phyloP scores from a whole-genome alignment of 2,113 vertebrate species.

The Trichechus manatus region DNA sequence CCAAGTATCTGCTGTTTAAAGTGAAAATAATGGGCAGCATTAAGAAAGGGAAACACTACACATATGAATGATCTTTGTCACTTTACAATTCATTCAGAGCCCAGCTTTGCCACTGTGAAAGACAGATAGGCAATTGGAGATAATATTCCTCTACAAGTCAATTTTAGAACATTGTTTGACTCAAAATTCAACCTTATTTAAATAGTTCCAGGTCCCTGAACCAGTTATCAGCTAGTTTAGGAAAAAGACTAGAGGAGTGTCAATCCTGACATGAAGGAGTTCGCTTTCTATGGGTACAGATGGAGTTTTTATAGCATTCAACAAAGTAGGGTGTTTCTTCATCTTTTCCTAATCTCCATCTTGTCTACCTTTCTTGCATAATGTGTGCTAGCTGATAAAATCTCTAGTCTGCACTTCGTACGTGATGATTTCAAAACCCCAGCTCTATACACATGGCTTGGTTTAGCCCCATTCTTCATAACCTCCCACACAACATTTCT shows the following conservation, averaged over 20 bases:
- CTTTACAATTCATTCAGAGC: neutral
- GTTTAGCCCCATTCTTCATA: neutral
- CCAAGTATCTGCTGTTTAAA: slow-evolving; percentile 57
- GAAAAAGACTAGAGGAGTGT: neutral
- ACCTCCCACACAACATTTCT: fast-evolving
- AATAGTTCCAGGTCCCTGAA: neutral
- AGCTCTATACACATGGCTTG: neutral
- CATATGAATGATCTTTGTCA: neutral
- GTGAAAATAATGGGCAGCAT: slow-evolving; percentile 33
- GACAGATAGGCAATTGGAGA: neutral
- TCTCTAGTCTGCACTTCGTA: neutral
- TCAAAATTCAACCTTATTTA: neutral
- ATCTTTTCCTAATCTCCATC: neutral
- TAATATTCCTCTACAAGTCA: neutral
- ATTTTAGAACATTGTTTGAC: neutral
- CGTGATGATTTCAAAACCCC: neutral
- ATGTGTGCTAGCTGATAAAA: neutral
- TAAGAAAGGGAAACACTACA: slow-evolving; percentile 1
- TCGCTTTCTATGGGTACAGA: neutral
- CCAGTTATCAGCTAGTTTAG: too few species aligned
- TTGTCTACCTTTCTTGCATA: neutral
- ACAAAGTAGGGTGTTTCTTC: neutral
- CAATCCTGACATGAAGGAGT: neutral
- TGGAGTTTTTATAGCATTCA: neutral
- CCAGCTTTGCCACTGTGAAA: neutral